Base-by-base conservation (phyloP, 2,888 invertebrate species). In the Luperina testacea region DNA sequence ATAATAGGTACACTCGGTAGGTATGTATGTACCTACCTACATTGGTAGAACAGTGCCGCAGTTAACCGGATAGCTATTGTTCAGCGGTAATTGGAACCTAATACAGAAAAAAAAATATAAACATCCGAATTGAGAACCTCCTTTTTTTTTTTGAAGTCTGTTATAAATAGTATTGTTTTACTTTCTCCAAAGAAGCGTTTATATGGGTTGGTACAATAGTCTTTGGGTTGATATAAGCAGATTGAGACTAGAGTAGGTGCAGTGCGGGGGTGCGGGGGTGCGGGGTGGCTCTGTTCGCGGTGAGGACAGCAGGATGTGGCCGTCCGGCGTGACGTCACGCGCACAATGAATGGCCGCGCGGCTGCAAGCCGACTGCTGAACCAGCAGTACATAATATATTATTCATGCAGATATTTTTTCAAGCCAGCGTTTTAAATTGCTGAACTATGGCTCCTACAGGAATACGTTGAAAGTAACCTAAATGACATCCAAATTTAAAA, bases 261-360 rank as follows among this genome's bases (percentile, higher is more conserved):
- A 1, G 51, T n/a, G 65, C 1, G 72, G 20, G 48, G 24, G n/a
- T 0, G 20, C 13, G 61, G 15, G 24, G 7, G 7, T 8, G 64
- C 48, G 65, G 7, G 53, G 45, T 3, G 57, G 71, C 24, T 42
- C 53, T 20, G 48, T 24, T 48, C 38, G 77, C 77, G 59, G 27
- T 6, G 65, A 27, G 64, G 67, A 51, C 38, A 38, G 77, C 77
- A 73, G 79, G 79, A 80, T 51, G 79, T 65, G 42, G 61, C 67
- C 77, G 81, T 80, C 79, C 79, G 79, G 75, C 67, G 79, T 75
- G 79, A 80, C 81, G 79, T 80, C 79, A 80, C 81, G 32, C 45
- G 32, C 73, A 24, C 64, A 2, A 9, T 53, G 20, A 24, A 51
- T 2, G 15, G 32, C 32, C 64, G 42, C 75, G 38, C 64, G 76